Base-by-base conservation (phyloP, 1,140 invertebrate species). In the Parapsyche elsis region DNA sequence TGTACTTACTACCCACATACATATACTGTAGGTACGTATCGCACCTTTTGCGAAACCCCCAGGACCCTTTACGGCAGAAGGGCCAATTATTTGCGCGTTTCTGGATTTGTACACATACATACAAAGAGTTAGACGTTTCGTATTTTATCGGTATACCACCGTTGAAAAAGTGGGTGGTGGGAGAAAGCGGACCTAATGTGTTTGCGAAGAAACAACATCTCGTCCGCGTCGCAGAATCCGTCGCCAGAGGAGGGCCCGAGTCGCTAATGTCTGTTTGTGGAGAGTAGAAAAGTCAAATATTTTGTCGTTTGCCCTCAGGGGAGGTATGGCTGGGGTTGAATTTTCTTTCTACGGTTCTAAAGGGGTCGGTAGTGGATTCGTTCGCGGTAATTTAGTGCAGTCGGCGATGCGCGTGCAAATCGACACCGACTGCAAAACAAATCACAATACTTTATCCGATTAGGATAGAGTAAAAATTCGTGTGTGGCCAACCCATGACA, bases 251-350 rank as follows among this genome's bases (percentile, higher is more conserved):
- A 38, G 30, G 30, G 7, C n/a, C 30, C 64, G 64, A 2, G 14
- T 70, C 23, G 64, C 24, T 70, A 70, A 70, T 70, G 64, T 70
- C 64, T 70, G 24, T 70, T 70, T 70, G 24, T 70, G 14, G 14
- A 23, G 24, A 4, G 64, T 23, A 14, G 12, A 1, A 59, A 59
- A 59, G n/a, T 59, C 53, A 59, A 59, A 59, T 59, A 59, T 59
- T 59, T 59, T 59, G 53, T 59, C 53, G 10, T n/a, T 59, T 10
- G 53, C 2, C 21, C 53, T 21, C n/a, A 59, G 53, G 21, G n/a
- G 53, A 59, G 53, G 24, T 21, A 5, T 14, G 24, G 23, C 4
- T 19, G 21, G 64, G 14, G 64, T 70, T 1, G 21, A 59, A 59
- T 19, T 70, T 70, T 21, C 24, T n/a, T 19, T 14, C 14, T 16